Evolutionary conservation across 2,797 vertebrate species (phyloP).

Genomic region (Gymnopithys bicolor): DNA sequence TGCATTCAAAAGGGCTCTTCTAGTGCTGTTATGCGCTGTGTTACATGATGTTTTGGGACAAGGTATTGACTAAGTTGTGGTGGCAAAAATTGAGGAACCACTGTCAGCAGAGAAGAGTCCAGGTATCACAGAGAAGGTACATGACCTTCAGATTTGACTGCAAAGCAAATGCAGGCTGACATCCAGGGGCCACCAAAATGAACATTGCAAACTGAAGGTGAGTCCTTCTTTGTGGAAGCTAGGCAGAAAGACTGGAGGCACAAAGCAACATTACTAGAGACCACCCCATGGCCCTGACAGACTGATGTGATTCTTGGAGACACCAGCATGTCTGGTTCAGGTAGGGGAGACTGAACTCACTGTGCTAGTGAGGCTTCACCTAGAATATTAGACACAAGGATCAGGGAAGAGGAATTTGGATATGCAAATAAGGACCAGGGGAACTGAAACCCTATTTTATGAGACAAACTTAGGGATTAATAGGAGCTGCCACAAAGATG

Average conservation of each 20-base stretch:
- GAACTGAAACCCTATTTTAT: neutral
- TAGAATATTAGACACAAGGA: neutral
- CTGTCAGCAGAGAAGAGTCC: neutral
- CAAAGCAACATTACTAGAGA: neutral
- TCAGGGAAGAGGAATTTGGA: neutral
- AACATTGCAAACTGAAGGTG: neutral
- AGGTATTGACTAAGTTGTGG: neutral
- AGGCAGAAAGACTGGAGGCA: neutral
- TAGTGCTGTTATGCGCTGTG: neutral
- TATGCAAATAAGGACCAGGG: neutral
- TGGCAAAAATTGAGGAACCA: neutral
- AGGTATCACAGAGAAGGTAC: neutral
- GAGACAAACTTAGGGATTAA: neutral
- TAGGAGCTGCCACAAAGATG: neutral
- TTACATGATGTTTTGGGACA: rapidly evolving
- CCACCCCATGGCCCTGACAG: neutral
- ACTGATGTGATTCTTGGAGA: neutral
- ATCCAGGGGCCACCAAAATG: neutral
- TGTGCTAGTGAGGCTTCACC: neutral
- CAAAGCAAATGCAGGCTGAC: neutral
- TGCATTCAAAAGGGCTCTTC: neutral
- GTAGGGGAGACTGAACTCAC: rapidly evolving
- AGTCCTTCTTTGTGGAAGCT: neutral
- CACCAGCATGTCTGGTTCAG: neutral
- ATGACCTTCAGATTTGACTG: neutral